These are phyloP conservation scores for Thripadectes ignobilis DNA, from an alignment of 2,797 vertebrate species.

Conservation along the genomic window DNA sequence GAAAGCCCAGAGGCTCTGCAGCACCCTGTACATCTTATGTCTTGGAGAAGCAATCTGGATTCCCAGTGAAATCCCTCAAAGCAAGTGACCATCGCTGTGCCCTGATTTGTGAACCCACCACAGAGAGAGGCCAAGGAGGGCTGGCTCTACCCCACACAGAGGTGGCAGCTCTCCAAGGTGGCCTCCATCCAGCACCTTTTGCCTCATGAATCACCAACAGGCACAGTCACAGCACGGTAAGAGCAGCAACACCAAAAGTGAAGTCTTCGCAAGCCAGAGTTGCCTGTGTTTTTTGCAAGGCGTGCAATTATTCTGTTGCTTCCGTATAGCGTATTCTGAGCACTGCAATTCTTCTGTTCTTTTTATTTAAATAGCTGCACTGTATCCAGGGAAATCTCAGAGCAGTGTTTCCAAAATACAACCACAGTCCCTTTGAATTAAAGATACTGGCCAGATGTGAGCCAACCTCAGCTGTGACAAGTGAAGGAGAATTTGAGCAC, in stretches of 20 bases:
- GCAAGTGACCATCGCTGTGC: neutral
- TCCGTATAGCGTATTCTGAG: accelerated
- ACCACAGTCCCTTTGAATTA: neutral
- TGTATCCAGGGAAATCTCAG: neutral
- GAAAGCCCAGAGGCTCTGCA: neutral
- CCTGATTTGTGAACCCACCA: accelerated
- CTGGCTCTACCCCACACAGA: neutral
- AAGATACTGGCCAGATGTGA: neutral
- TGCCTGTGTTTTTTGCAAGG: neutral
- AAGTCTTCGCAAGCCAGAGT: neutral
- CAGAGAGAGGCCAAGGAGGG: neutral
- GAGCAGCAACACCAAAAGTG: accelerated
- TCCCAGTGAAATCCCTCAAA: neutral
- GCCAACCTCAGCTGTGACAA: neutral
- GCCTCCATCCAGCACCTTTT: neutral
- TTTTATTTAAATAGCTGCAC: neutral
- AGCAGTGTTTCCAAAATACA: neutral
- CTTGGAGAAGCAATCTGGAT: neutral
- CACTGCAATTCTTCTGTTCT: neutral
- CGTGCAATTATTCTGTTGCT: neutral
- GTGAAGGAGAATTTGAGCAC: neutral
- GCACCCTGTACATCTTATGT: neutral
- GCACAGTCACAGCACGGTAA: neutral
- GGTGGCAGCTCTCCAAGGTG: neutral
- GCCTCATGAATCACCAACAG: neutral